Conservation (phyloP, 1,140 invertebrate species). For the Zelostemma sp. region DNA sequence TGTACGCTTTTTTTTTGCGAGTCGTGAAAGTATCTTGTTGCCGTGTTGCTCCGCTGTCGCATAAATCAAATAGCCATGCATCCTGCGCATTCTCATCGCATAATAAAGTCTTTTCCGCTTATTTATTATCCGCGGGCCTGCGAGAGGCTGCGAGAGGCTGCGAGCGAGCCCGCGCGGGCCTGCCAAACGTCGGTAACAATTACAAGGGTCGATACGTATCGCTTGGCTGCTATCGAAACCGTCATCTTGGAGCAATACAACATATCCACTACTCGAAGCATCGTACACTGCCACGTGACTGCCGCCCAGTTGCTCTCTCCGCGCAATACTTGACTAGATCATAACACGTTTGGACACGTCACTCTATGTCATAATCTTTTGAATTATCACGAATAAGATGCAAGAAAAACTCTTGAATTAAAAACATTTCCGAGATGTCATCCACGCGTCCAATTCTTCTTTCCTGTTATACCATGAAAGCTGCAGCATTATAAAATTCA, state of each 20-base stretch:
- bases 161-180: no score
- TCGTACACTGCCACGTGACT: no score
- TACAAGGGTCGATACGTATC: slow-evolving; percentile 47
- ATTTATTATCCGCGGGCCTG: slow-evolving; percentile 46
- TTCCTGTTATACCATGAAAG: no score
- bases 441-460: no score
- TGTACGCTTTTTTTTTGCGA: slow-evolving; percentile 24
- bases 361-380: slow-evolving; percentile 14
- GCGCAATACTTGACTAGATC: no score
- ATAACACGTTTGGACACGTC: no score
- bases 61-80: slow-evolving; percentile 46
- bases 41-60: slow-evolving; percentile 27
- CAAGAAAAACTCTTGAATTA: no score
- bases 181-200: slow-evolving; percentile 48
- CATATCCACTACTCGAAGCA: slow-evolving; percentile 30
- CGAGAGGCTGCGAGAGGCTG: no score
- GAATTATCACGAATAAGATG: no score
- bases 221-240: slow-evolving; percentile 36
- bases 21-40: slow-evolving; percentile 36
- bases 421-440: no score
- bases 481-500: no score
- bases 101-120: slow-evolving; percentile 50
- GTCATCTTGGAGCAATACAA: slow-evolving; percentile 37
- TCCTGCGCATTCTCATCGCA: slow-evolving; percentile 45
- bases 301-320: no score